phyloP scores from a whole-genome alignment of 2,113 vertebrate genomes.

The Macroglossus sobrinus region DNA sequence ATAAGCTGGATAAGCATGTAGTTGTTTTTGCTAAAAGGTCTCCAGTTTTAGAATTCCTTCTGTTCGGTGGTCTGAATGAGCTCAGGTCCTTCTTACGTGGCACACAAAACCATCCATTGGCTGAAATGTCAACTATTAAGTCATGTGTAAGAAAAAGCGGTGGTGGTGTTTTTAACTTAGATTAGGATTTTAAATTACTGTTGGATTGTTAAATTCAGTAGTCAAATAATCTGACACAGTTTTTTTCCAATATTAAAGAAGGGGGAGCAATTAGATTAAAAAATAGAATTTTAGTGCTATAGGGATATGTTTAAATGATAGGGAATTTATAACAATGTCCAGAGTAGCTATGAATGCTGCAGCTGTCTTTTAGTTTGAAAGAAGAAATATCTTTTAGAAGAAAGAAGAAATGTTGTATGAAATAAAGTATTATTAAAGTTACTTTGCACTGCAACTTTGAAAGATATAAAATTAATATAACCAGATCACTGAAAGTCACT shows the following conservation, averaged over 20 bases:
- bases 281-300: constrained; percentile 12
- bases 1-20: not conserved
- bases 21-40: not conserved
- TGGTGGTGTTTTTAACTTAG: not conserved
- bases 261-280: not conserved
- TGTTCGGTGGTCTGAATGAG: not conserved
- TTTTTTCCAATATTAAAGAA: constrained; percentile 1
- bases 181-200: not conserved
- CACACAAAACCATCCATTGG: not conserved
- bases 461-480: constrained; percentile 13
- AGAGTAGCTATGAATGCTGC: not conserved
- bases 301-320: not conserved
- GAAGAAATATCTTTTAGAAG: constrained; percentile 21
- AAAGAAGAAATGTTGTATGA: not conserved
- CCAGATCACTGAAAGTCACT: not conserved
- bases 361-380: not conserved
- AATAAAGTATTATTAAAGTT: constrained; percentile 42
- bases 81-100: not conserved
- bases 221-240: not conserved
- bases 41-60: not conserved
- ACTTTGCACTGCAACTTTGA: constrained; percentile 3
- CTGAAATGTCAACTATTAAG: not conserved
- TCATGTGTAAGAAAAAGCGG: not conserved
- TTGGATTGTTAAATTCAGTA: not conserved
- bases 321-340: not conserved